Conservation (phyloP, 2,888 invertebrate genomes). For the Drosophila testacea region DNA sequence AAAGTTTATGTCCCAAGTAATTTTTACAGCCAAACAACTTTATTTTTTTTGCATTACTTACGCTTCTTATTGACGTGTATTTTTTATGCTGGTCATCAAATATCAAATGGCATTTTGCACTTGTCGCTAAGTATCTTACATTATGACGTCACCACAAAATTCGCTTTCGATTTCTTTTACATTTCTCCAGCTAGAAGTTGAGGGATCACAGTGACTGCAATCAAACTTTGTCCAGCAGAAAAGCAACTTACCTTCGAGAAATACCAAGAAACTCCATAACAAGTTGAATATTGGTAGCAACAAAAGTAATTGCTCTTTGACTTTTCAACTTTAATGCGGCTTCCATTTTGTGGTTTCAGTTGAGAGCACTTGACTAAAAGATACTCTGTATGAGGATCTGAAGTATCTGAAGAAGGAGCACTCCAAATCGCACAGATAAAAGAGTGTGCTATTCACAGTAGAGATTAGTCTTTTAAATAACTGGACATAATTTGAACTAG, state of each 20-base stretch:
- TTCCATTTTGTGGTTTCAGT: slow-evolving; percentile 6
- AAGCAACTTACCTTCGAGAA: slow-evolving; percentile 10
- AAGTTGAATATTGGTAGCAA: slow-evolving; percentile 4
- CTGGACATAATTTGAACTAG: neutral
- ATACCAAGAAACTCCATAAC: neutral
- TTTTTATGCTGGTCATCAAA: slow-evolving; percentile 56
- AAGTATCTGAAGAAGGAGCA: neutral
- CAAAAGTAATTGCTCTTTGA: slow-evolving; percentile 8
- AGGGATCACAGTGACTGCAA: slow-evolving; percentile 18
- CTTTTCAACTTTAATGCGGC: slow-evolving; percentile 18
- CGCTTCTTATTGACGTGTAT: slow-evolving; percentile 51
- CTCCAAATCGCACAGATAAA: neutral
- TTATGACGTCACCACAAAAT: slow-evolving; percentile 10
- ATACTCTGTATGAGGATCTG: neutral
- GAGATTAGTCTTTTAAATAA: neutral
- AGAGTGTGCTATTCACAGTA: neutral
- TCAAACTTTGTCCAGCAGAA: slow-evolving; percentile 1
- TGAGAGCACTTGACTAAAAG: neutral
- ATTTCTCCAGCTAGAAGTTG: slow-evolving; percentile 1
- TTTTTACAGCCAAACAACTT: slow-evolving; percentile 64
- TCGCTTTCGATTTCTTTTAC: neutral
- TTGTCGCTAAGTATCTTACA: slow-evolving; percentile 48
- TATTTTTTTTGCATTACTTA: slow-evolving; percentile 65
- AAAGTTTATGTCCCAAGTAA: slow-evolving; percentile 75
- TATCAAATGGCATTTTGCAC: slow-evolving; percentile 57